Conservation (phyloP, 1,140 invertebrate species). For the Periplaneta americana region DNA sequence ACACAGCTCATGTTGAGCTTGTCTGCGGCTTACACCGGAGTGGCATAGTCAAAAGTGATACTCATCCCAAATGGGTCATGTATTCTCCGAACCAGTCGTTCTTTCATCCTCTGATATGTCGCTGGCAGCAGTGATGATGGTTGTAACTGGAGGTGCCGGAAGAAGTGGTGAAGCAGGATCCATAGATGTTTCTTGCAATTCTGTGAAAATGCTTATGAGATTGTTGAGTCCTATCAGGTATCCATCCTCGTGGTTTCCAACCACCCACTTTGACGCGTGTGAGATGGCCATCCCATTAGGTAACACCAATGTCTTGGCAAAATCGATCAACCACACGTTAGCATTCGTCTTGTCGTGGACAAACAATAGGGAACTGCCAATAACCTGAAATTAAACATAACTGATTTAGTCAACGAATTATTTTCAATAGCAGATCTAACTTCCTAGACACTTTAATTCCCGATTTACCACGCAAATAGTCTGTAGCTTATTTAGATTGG, state of each 20-base stretch:
- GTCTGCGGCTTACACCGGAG: not conserved
- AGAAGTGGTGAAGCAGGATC: not conserved
- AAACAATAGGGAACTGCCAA: slow-evolving; percentile 93
- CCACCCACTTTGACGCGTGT: slow-evolving; percentile 82
- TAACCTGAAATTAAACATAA: slow-evolving; percentile 57
- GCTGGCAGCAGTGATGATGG: not conserved
- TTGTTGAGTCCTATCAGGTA: slow-evolving; percentile 93
- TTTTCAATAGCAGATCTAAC: no score
- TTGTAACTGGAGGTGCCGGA: not conserved
- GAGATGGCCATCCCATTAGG: slow-evolving; percentile 67
- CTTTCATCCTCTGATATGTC: not conserved
- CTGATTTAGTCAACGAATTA: no score
- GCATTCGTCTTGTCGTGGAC: slow-evolving; percentile 87
- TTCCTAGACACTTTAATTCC: no score
- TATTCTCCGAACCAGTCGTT: not conserved
- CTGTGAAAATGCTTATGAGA: slow-evolving; percentile 80
- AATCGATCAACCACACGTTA: slow-evolving; percentile 96
- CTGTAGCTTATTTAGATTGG: no score
- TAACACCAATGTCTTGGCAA: slow-evolving; percentile 88
- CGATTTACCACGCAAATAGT: no score
- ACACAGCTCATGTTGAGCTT: not conserved
- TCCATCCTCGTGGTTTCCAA: slow-evolving; percentile 98
- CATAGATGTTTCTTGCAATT: slow-evolving; percentile 32
- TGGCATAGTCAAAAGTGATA: not conserved
- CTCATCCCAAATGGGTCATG: not conserved